Evolutionary conservation across 2,113 vertebrate species (phyloP).

Genomic region (Leucoraja erinaceus): DNA sequence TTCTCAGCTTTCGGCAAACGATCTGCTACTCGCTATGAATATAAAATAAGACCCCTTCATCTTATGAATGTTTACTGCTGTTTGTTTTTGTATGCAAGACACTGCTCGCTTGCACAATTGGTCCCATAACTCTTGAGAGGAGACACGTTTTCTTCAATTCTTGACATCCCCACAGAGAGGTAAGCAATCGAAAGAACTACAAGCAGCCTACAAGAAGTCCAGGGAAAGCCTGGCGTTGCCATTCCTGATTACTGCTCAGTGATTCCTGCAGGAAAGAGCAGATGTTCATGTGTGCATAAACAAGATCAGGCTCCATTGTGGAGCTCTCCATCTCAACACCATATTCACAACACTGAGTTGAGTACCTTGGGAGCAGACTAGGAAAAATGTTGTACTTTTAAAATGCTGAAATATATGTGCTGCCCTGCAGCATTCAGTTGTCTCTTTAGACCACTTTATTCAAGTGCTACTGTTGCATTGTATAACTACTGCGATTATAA

Average conservation of each 20-base stretch:
- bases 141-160: neutral
- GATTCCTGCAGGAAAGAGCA: neutral
- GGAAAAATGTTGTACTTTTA: neutral
- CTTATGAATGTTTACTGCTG: neutral
- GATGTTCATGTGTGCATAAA: neutral
- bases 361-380: neutral
- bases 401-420: neutral
- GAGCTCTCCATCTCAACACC: neutral
- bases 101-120: neutral
- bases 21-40: neutral
- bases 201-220: neutral
- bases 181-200: neutral
- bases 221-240: neutral
- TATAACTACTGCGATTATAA: neutral
- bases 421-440: neutral
- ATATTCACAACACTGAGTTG: neutral
- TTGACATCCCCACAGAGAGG: neutral
- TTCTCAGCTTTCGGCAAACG: neutral
- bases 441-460: slow-evolving; percentile 12
- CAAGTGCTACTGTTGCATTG: neutral
- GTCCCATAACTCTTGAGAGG: neutral
- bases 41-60: neutral
- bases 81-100: neutral
- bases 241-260: neutral
- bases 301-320: neutral